Evolutionary conservation across 2,113 vertebrate species (phyloP), one percentile per base, ranked within the genome.

Genomic region (Entelurus aequoreus): DNA sequence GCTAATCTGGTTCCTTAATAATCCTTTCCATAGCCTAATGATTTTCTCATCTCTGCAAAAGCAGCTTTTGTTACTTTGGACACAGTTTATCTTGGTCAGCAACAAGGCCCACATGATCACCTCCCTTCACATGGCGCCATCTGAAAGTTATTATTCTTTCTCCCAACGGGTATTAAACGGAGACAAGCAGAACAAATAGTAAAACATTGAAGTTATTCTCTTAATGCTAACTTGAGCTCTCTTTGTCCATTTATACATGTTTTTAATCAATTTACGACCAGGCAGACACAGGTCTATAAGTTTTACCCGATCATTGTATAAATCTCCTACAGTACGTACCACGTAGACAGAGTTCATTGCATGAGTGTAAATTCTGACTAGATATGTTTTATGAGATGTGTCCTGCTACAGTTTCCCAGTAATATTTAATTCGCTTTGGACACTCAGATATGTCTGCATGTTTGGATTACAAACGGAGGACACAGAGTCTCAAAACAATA

Each of bases 71-170:
- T 63, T 48, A 61, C 10, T 13, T 50, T 68, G 67, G 60, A 71
- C 44, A 11, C 35, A 44, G 58, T 74, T 37, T 71, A 56, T 79
- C 47, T 69, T 55, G 10, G 60, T 79, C 75, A 73, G 59, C 68
- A 47, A 46, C 2, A 7, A 11, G 50, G 66, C n/a, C 51, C 51
- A 58, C 50, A 8, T 64, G 48, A 69, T 65, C 51, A 38, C 57
- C 61, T 54, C 66, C 60, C 14, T 68, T 57, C 60, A 55, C 40
- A 48, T 35, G 47, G 48, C 62, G 50, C 55, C 85, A 87, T 84
- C 77, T 87, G 84, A 88, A 78, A 76, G 60, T 64, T 49, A 80
- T 88, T 79, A 81, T 57, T 44, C 40, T 44, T 40, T 59, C 54
- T 61, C 60, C 60, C 16, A 38, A 50, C 46, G 19, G 48, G 58